Evolutionary conservation across 2,888 invertebrate species (phyloP), one percentile per base, ranked within the genome.

Genomic region (Xanthia icteritia): DNA sequence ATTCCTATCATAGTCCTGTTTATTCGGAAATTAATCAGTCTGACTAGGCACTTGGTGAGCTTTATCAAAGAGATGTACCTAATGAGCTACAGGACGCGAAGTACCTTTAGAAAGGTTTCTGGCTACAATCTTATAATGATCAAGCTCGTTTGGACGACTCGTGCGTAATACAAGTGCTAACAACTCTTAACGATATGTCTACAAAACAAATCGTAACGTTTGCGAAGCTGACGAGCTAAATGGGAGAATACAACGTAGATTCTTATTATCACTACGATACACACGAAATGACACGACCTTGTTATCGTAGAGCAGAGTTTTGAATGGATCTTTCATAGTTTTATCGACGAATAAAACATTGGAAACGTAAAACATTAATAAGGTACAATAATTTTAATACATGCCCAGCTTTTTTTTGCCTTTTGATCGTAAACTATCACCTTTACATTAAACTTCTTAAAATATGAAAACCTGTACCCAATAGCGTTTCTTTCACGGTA

Each of bases 1-100:
- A 74, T 83, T 64, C 48, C 67, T 68, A 71, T 17, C 31, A 67
- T 60, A 70, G 27, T 72, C 36, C 64, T 69, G 64, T 63, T 56
- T 72, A 58, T 58, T 80, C 0, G 11, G 58, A 60, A 66, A 69
- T 45, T 0, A 69, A 75, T 68, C n/a, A 45, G 56, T 27, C 60
- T 56, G 63, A 20, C 8, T 65, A 65, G 36, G 20, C 1, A 15
- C n/a, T 63, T 23, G 17, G 11, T 51, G 27, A 51, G 15, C 0
- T 58, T 27, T 56, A 69, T 69, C 54, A 81, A 81, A 82, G 60
- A 65, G 17, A 27, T 15, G 8, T 76, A 51, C 9, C 9, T 48
- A 58, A 48, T 60, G 65, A 75, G 48, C 15, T 13, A 3, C 36
- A n/a, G n/a, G 51, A 64, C 9, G 1, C 23, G 23, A n/a, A 60